phyloP scores from a whole-genome alignment of 2,888 invertebrate genomes.

The Xanthorhoe designata region DNA sequence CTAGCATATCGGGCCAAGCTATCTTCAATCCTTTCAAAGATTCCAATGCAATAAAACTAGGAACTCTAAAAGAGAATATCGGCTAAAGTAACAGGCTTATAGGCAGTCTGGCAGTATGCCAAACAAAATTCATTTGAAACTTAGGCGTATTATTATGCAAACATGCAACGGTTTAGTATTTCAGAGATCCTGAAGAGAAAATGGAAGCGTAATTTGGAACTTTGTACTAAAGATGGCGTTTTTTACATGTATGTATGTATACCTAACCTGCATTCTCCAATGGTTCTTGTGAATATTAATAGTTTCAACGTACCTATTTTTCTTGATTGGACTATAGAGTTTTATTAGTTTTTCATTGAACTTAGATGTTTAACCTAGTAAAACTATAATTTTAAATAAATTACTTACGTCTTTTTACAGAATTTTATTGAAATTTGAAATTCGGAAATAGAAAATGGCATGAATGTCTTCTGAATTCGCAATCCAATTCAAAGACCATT shows the following conservation, averaged over 20 bases:
- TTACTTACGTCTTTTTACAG: too few species aligned
- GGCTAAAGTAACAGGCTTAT: constrained; percentile 26
- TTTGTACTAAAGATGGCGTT: constrained; percentile 6
- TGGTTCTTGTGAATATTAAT: neutral
- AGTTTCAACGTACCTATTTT: too few species aligned
- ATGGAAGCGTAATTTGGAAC: constrained; percentile 25
- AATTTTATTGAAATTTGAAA: neutral
- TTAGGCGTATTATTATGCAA: constrained; percentile 37
- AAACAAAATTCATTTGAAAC: constrained; percentile 36
- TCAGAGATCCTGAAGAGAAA: constrained; percentile 28
- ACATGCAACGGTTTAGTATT: constrained; percentile 37
- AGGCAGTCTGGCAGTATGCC: constrained; percentile 39
- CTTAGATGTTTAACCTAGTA: too few species aligned
- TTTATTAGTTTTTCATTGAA: too few species aligned
- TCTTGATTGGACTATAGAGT: too few species aligned
- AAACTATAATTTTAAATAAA: too few species aligned
- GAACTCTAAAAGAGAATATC: constrained; percentile 24
- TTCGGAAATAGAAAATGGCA: neutral
- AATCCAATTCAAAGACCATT: constrained; percentile 8
- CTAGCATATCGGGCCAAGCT: constrained; percentile 4
- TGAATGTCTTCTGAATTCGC: constrained; percentile 9
- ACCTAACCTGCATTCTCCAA: neutral
- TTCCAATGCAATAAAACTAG: constrained; percentile 18
- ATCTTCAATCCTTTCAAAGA: constrained; percentile 16
- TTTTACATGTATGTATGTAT: neutral